These are phyloP conservation scores for Heliothis virescens DNA, from an alignment of 1,140 invertebrate species.

Conservation along the genomic window DNA sequence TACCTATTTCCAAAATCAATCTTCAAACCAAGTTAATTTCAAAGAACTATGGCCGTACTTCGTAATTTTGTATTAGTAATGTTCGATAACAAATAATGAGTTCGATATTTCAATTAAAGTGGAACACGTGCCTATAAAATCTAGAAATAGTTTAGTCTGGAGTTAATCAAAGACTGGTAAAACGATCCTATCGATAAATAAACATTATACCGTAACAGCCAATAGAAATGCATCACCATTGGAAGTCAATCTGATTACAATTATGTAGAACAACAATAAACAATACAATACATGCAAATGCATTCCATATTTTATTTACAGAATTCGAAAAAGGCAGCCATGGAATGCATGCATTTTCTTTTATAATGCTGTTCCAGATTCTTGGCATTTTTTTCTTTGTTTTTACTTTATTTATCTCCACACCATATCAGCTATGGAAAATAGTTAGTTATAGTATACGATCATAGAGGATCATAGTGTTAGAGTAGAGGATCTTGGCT, in stretches of 20 bases:
- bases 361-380: not conserved
- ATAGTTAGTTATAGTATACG: too few relatives aligned
- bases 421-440: too few relatives aligned
- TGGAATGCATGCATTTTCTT: not conserved
- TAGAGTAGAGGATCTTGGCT: too few relatives aligned
- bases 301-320: slow-evolving; percentile 8
- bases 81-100: slow-evolving; percentile 17
- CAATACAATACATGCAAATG: slow-evolving; percentile 6
- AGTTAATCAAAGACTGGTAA: slow-evolving; percentile 17
- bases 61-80: slow-evolving; percentile 2
- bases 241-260: slow-evolving; percentile 20
- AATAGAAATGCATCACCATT: slow-evolving; percentile 13
- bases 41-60: slow-evolving; percentile 1
- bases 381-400: not conserved
- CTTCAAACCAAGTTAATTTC: slow-evolving; percentile 24
- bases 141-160: slow-evolving; percentile 19
- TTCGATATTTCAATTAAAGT: slow-evolving; percentile 3
- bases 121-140: slow-evolving; percentile 1
- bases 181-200: slow-evolving; percentile 11
- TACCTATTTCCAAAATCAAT: not conserved
- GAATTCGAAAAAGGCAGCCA: not conserved
- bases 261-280: slow-evolving; percentile 3
- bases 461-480: too few relatives aligned
- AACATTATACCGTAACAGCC: slow-evolving; percentile 9
- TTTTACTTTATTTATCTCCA: too few relatives aligned